Conservation (phyloP, 2,888 invertebrate species). For the Drosophila melanosoma region DNA sequence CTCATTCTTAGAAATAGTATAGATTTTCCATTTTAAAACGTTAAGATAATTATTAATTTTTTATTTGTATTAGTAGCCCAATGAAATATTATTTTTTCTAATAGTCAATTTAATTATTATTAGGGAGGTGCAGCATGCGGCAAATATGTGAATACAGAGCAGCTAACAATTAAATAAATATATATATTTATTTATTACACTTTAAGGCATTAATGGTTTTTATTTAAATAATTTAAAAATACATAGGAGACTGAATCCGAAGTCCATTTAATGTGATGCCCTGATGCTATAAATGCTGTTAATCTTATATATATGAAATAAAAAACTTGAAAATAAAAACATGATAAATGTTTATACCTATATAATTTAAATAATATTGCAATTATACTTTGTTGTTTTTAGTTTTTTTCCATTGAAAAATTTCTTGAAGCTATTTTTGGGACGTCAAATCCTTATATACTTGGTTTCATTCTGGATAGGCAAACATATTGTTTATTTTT, state of each 20-base stretch:
- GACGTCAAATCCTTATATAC: background rate
- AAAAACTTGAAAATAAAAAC: background rate
- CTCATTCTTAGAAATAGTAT: background rate
- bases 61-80: background rate
- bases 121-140: background rate
- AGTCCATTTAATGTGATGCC: background rate
- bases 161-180: background rate
- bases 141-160: background rate
- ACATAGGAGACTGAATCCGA: background rate
- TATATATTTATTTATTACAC: background rate
- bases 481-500: constrained; percentile 5
- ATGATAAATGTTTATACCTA: background rate
- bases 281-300: background rate
- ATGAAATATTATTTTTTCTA: background rate
- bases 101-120: constrained; percentile 19
- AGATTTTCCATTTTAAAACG: background rate
- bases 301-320: background rate
- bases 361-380: background rate
- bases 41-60: background rate
- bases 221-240: background rate
- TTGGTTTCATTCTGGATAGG: background rate
- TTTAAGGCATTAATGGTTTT: background rate
- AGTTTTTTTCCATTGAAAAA: background rate
- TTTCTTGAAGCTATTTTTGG: background rate
- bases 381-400: background rate